Conservation (phyloP, 2,888 invertebrate species). For the Therioaphis trifolii region DNA sequence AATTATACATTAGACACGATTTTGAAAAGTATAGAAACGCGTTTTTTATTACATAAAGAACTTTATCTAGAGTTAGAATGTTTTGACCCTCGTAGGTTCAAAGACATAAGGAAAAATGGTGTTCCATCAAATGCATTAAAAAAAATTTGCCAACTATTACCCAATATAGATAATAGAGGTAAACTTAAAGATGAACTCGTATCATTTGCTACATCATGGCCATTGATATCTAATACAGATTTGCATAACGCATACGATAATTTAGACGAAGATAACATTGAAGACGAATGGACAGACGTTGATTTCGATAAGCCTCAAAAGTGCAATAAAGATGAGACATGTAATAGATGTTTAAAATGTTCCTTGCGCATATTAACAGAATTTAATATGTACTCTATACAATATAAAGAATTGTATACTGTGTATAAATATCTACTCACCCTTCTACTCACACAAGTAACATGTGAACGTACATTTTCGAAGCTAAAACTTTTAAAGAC, state of each 20-base stretch:
- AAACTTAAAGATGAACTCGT: slow-evolving; percentile 16
- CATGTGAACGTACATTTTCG: no score
- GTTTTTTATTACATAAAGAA: slow-evolving; percentile 37
- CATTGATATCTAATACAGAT: slow-evolving; percentile 19
- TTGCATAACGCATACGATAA: slow-evolving; percentile 11
- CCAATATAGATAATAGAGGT: slow-evolving; percentile 6
- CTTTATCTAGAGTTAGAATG: slow-evolving; percentile 35
- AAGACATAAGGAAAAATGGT: slow-evolving; percentile 9
- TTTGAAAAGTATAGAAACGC: slow-evolving; percentile 22
- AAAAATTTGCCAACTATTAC: slow-evolving; percentile 33
- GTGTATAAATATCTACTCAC: no score
- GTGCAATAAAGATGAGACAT: neutral
- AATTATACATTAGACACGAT: slow-evolving; percentile 11
- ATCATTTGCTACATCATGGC: slow-evolving; percentile 14
- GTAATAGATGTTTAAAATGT: slow-evolving; percentile 10
- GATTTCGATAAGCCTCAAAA: neutral
- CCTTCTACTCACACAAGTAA: no score
- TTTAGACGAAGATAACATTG: neutral
- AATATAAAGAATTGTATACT: no score
- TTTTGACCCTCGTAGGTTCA: slow-evolving; percentile 14
- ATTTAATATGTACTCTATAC: slow-evolving; percentile 4
- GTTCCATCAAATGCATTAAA: slow-evolving; percentile 27
- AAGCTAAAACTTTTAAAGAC: no score
- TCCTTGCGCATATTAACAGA: neutral
- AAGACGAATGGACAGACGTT: neutral